phyloP scores from a whole-genome alignment of 2,888 invertebrate genomes.

The Seira musarum region DNA sequence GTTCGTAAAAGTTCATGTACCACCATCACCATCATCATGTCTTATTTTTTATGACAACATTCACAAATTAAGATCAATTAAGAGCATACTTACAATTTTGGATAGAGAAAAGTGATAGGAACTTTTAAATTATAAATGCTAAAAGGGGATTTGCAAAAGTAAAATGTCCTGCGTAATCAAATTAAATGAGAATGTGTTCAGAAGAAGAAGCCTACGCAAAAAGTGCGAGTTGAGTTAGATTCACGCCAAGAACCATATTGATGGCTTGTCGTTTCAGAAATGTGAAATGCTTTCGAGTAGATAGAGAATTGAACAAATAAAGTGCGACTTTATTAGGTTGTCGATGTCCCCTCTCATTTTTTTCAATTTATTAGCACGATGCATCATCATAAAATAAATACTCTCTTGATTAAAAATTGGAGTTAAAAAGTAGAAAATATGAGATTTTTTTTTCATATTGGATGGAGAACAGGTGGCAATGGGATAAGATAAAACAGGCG shows the following conservation, averaged over 20 bases:
- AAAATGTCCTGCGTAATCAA: neutral
- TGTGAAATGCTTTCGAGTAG: no score
- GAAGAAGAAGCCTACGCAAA: neutral
- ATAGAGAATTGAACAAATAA: constrained; percentile 2
- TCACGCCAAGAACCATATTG: no score
- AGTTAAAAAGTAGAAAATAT: no score
- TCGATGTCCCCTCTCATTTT: constrained; percentile 28
- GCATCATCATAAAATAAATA: constrained; percentile 37
- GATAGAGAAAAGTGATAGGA: neutral
- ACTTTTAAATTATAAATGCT: neutral
- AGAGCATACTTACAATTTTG: neutral
- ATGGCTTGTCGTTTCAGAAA: no score
- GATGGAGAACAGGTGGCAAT: constrained; percentile 48
- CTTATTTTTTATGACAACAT: constrained; percentile 2
- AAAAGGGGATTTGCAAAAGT: neutral
- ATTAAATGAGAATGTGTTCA: neutral
- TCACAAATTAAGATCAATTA: constrained; percentile 12
- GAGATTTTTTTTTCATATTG: constrained; percentile 4
- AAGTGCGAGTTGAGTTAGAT: no score
- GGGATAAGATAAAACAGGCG: constrained; percentile 44
- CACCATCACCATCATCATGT: no score
- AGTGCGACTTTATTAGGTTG: constrained; percentile 35
- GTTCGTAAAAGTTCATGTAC: neutral
- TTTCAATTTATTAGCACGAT: constrained; percentile 41
- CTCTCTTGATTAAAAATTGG: constrained; percentile 28